Evolutionary conservation across 2,797 vertebrate genomes (phyloP).

Genomic region (Lepus townsendii): DNA sequence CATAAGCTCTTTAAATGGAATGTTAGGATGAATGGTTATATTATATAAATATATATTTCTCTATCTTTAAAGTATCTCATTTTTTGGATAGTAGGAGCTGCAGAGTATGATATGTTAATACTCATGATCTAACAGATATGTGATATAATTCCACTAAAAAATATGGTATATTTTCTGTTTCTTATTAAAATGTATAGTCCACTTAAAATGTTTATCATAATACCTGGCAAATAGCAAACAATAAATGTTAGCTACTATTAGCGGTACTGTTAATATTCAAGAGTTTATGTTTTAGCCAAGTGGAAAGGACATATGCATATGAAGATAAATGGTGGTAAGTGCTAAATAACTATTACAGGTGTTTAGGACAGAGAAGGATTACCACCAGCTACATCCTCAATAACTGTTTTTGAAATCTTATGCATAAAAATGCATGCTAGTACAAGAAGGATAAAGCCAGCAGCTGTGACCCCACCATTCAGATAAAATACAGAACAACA

Average conservation of each 20-base stretch:
- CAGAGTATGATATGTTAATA: conserved; percentile 14
- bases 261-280: conserved; percentile 39
- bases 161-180: conserved; percentile 18
- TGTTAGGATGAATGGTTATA: not conserved
- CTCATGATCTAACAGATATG: conserved; percentile 28
- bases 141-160: conserved; percentile 36
- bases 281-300: conserved; percentile 53
- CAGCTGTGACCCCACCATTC: conserved; percentile 25
- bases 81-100: conserved; percentile 10
- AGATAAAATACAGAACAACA: conserved; percentile 14
- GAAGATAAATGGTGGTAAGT: conserved; percentile 60
- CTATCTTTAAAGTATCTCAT: conserved; percentile 12
- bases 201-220: conserved; percentile 64
- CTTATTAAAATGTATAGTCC: conserved; percentile 52
- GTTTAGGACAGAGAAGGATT: conserved; percentile 25
- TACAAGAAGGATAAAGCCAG: not conserved
- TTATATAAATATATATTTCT: conserved; percentile 1
- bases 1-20: not conserved
- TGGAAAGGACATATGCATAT: conserved; percentile 12
- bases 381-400: not conserved
- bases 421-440: conserved; percentile 54
- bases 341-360: conserved; percentile 46
- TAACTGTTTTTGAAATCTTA: conserved; percentile 36
- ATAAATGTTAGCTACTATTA: conserved; percentile 59
- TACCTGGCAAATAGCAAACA: conserved; percentile 35